A percentile compares a stretch with the other conserved stretches of the same genome.
Evolutionary conservation across 2,113 vertebrate genomes (phyloP).

Genomic region (Paedocypris sp.): DNA sequence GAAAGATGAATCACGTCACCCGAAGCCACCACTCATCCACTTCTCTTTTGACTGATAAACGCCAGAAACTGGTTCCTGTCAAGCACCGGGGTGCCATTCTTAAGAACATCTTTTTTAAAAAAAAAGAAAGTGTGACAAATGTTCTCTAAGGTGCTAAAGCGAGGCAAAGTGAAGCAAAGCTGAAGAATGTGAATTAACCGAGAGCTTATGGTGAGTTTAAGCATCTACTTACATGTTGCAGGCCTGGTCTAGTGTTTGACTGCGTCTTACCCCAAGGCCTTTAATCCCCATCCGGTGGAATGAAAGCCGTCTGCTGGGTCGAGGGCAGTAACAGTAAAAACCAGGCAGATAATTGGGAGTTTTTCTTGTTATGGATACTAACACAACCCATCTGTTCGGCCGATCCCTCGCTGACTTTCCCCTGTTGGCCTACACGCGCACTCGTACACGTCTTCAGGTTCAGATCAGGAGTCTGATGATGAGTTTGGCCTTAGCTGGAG

Average conservation of each 20-base stretch:
- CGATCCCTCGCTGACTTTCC: conserved; percentile 21
- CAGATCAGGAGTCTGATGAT: not conserved
- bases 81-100: too few species aligned
- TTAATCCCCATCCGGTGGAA: conserved; percentile 47
- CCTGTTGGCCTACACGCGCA: not conserved
- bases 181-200: too few species aligned
- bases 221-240: conserved; percentile 6
- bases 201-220: not conserved
- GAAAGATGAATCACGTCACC: not conserved
- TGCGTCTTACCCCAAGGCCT: conserved; percentile 27
- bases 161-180: too few species aligned
- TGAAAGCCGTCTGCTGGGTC: conserved; percentile 18
- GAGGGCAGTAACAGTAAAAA: conserved; percentile 44
- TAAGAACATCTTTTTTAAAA: too few species aligned
- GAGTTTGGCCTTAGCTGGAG: not conserved
- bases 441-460: not conserved
- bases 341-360: conserved; percentile 29
- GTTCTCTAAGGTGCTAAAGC: too few species aligned
- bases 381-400: conserved; percentile 26
- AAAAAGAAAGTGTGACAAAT: too few species aligned
- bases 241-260: conserved; percentile 15
- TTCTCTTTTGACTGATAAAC: conserved; percentile 1
- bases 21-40: not conserved
- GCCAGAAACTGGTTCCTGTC: too few species aligned
- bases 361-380: conserved; percentile 23